Evolutionary conservation across 2,113 vertebrate genomes (phyloP).

Genomic region (Eurystomus gularis): DNA sequence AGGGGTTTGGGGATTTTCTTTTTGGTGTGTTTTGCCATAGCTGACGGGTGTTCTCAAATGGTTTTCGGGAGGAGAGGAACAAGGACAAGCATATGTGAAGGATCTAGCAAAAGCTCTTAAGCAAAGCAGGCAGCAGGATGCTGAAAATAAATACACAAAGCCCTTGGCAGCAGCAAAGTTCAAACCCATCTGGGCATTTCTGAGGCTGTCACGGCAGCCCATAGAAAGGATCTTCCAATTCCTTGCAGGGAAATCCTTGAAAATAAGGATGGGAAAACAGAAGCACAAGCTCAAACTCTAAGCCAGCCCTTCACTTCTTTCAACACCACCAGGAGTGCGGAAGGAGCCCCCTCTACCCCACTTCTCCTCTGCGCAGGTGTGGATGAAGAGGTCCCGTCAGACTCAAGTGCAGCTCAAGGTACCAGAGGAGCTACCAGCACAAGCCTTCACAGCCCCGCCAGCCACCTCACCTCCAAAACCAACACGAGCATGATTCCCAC

Average conservation of each 20-base stretch:
- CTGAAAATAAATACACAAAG: not conserved
- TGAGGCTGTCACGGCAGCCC: not conserved
- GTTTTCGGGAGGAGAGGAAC: not conserved
- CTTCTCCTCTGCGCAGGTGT: not conserved
- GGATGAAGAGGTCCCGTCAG: not conserved
- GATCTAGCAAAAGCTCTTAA: slow-evolving; percentile 7
- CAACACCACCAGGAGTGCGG: accelerated
- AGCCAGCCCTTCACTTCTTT: not conserved
- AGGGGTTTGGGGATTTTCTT: not conserved
- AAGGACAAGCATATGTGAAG: not conserved
- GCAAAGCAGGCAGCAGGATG: slow-evolving; percentile 15
- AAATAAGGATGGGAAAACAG: not conserved
- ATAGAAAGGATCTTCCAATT: not conserved
- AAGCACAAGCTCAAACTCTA: not conserved
- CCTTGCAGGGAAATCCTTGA: not conserved
- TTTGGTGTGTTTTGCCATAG: not conserved
- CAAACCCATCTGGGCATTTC: slow-evolving; percentile 13
- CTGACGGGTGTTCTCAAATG: not conserved
- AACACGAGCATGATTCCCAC: not conserved
- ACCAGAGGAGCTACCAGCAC: not conserved
- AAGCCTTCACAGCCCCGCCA: not conserved
- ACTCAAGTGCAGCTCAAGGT: not conserved
- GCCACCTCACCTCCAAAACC: not conserved
- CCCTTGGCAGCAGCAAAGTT: not conserved
- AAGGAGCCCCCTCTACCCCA: not conserved